A percentile compares a stretch with the other conserved stretches of the same genome.
phyloP scores from a whole-genome alignment of 2,888 invertebrate species.

The Drosophila kambysellisi region DNA sequence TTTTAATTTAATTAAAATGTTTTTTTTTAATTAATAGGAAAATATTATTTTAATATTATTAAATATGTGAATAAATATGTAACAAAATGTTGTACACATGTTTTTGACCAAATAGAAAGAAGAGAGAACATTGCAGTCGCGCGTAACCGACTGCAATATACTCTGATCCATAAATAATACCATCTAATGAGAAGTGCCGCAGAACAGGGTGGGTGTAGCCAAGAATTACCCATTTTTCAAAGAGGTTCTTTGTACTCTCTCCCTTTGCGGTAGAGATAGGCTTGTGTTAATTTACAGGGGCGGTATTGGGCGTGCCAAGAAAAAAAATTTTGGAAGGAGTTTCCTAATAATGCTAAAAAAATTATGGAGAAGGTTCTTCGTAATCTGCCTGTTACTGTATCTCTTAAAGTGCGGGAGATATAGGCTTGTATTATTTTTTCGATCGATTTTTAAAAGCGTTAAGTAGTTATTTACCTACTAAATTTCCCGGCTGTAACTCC shows the following conservation, averaged over 20 bases:
- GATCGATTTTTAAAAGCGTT: background rate
- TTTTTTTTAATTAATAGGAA: background rate
- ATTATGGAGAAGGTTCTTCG: too few species aligned
- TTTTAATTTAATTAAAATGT: background rate
- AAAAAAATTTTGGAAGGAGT: too few species aligned
- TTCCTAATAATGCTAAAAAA: too few species aligned
- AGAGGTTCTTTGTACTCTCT: background rate
- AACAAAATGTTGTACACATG: background rate
- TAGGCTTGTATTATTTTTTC: background rate
- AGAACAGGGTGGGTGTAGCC: background rate
- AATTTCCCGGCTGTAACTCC: too few species aligned
- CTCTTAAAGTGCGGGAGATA: background rate
- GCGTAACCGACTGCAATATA: background rate
- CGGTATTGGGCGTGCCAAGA: too few species aligned
- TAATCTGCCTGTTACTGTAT: background rate
- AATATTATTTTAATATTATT: background rate
- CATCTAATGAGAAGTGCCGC: too few species aligned
- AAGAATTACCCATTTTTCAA: background rate
- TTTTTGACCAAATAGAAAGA: background rate
- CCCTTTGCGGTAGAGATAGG: too few species aligned
- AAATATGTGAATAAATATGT: background rate
- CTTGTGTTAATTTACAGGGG: too few species aligned
- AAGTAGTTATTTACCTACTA: background rate
- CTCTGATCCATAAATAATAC: background rate
- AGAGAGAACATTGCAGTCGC: background rate